Evolutionary conservation across 2,113 vertebrate genomes (phyloP), one percentile per base, ranked within the genome.

Genomic region (Anolis sagrei): DNA sequence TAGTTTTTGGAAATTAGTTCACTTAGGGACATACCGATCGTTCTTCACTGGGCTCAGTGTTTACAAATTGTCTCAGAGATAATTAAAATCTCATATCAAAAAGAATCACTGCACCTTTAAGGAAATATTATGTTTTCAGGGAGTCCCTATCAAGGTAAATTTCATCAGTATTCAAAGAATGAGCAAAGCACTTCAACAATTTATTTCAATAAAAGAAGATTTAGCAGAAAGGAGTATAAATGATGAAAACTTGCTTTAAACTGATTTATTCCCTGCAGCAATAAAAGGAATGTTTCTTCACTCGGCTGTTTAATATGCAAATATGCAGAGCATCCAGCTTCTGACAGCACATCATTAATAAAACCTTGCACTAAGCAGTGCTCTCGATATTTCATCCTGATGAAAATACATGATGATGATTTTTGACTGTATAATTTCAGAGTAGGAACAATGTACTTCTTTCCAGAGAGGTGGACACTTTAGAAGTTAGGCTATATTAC

Each of bases 331-430:
- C 98, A 98, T 98, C 98, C 97, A 97, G 96, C 96, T 96, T 94
- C 97, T 98, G 98, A 99, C 98, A 99, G 98, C 97, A 97, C 95
- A 95, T 95, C 95, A 99, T 99, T 99, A 99, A 98, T 99, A 99
- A 98, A 98, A 97, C 95, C 97, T 97, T 97, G 97, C 97, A 97
- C 97, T 96, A 97, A 98, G 98, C 97, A 93, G 96, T 96, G 97
- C 94, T 96, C 97, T 97, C 96, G 97, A 98, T 99, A 98, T 98
- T 98, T 99, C 98, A 98, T 99, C 97, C 97, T 98, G 98, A 98
- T 98, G 98, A 98, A 98, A 99, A 99, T 98, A 98, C 97, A 98
- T 97, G 97, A 98, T 98, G 98, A 98, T 98, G 97, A 98, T 97
- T 99, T 99, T 98, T 98, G 97, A 97, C 97, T 96, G 96, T 97